Base-by-base conservation (phyloP, 2,888 invertebrate species). In the Cephus nigrinus region DNA sequence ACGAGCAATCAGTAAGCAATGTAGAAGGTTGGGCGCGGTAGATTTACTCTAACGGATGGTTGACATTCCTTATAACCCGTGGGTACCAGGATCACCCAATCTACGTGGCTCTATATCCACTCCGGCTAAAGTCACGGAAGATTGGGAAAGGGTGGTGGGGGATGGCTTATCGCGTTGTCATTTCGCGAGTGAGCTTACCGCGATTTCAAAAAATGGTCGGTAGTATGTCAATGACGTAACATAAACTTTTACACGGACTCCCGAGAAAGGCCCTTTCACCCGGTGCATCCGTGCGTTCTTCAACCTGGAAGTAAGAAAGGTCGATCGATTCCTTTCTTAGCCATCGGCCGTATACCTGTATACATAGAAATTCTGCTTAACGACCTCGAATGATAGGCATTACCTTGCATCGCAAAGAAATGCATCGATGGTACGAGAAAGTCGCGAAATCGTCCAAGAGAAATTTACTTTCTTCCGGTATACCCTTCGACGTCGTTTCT, bases 101-200 rank as follows among this genome's bases (percentile, higher is more conserved):
- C 77, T 55, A 55, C 55, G 23, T 9, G 74, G 74, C 73, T 80
- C 78, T 75, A 75, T 81, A 77, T 74, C 80, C 69, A 73, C 77
- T 40, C 74, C 9, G 55, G 23, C 55, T 55, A 55, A 55, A 55
- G 55, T 55, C 55, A 55, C 55, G 23, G 23, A 0, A 9, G 55
- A 55, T 23, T 23, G 55, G 23, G 12, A 40, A 75, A 34, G 35
- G 12, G 1, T 12, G 35, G 35, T 0, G 36, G 36, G 75, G 40
- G 76, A 76, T 34, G 34, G 78, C 84, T 83, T 83, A 83, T 84
- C 84, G 78, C 80, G 80, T 80, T 80, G 81, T 80, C 79, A 85
- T 84, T 85, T 83, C 79, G 77, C 78, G 75, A 76, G 75, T 9
- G 72, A 72, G 78, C 75, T 75, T 80, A 55, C 74, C 76, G 74